These are phyloP conservation scores for Charaxes varanes DNA, from an alignment of 1,140 invertebrate genomes.

Conservation along the genomic window DNA sequence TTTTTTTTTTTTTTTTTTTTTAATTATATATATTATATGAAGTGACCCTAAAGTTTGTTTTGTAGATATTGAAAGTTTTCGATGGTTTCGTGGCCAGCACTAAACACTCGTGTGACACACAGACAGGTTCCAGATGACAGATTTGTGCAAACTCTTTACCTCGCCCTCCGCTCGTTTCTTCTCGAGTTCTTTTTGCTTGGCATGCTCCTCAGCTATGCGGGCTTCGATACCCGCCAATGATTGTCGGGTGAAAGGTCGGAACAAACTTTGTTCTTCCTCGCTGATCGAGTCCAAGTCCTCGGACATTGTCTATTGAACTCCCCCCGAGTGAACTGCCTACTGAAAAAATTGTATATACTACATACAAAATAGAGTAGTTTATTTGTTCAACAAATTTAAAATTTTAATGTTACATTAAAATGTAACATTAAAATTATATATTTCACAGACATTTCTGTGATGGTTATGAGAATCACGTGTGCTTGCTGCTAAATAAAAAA, in stretches of 20 bases:
- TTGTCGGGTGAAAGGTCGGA: constrained; percentile 98
- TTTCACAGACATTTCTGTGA: too few species aligned
- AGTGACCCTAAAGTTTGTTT: constrained; percentile 9
- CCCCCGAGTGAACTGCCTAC: constrained; percentile 73
- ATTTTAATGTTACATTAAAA: too few species aligned
- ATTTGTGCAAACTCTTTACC: constrained; percentile 75
- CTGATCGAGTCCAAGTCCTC: constrained; percentile 91
- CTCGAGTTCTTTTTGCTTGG: constrained; percentile 96
- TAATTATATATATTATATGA: neutral
- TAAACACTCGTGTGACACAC: constrained; percentile 31
- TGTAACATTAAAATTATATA: too few species aligned
- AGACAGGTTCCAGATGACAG: too few species aligned
- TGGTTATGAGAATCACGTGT: too few species aligned
- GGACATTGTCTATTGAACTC: constrained; percentile 85
- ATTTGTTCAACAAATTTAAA: too few species aligned
- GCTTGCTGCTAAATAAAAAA: too few species aligned
- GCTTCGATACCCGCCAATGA: constrained; percentile 94
- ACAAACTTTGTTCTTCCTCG: constrained; percentile 95
- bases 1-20: neutral
- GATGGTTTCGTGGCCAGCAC: constrained; percentile 23
- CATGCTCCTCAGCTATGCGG: constrained; percentile 94
- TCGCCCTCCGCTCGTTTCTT: constrained; percentile 96
- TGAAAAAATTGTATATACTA: constrained; percentile 20
- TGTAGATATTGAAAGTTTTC: constrained; percentile 12
- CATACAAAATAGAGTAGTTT: neutral